A percentile compares a stretch with the other conserved stretches of the same genome.
phyloP scores from a whole-genome alignment of 2,113 vertebrate genomes.

The Tragelaphus imberbis region DNA sequence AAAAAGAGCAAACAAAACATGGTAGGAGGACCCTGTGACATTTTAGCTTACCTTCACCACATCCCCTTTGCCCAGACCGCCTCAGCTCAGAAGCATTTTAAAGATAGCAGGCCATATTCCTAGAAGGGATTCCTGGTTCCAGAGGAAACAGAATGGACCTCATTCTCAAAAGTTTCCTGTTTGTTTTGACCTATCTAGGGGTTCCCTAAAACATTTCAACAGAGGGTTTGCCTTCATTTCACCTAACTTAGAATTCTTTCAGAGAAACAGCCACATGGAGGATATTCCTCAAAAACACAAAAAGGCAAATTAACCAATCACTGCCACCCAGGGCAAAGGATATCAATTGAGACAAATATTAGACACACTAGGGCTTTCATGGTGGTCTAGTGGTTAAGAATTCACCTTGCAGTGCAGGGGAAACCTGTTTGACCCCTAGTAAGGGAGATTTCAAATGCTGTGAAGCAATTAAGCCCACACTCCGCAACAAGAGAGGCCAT shows the following conservation, averaged over 20 bases:
- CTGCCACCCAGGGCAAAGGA: neutral
- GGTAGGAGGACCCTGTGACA: neutral
- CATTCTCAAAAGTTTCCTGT: neutral
- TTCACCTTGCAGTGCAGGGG: neutral
- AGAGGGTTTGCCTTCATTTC: neutral
- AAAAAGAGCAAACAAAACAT: neutral
- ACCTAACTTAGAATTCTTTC: neutral
- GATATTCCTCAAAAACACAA: neutral
- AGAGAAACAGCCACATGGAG: neutral
- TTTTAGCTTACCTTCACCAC: neutral
- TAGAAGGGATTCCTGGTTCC: neutral
- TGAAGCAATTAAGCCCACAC: no score
- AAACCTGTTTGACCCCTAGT: neutral
- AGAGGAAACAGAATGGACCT: neutral
- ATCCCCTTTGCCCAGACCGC: neutral
- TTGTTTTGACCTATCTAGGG: neutral
- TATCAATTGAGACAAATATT: neutral
- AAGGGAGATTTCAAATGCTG: rapidly evolving
- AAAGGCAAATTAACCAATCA: neutral
- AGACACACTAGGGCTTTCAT: neutral
- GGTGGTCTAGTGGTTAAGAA: neutral
- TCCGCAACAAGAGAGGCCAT: neutral
- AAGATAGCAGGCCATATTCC: neutral
- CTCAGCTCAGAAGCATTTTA: neutral
- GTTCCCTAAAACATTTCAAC: neutral